These are phyloP conservation scores for Machimus atricapillus DNA, from an alignment of 2,888 invertebrate species.

Conservation along the genomic window DNA sequence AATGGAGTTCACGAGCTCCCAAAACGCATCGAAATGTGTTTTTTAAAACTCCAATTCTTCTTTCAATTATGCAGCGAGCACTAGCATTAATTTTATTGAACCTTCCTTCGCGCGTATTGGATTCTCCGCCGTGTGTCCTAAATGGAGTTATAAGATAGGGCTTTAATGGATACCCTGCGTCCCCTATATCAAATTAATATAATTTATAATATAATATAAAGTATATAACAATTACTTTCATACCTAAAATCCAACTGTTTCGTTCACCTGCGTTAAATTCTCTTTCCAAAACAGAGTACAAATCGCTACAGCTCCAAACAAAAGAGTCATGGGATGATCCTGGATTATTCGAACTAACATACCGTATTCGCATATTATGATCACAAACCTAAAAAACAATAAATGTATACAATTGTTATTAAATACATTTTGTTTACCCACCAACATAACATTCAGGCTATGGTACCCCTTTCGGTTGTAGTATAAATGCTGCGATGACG, in stretches of 20 bases:
- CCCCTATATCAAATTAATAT: too few relatives aligned
- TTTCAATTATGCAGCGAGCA: background rate
- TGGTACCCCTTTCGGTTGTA: conserved; percentile 2
- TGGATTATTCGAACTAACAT: too few relatives aligned
- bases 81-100: background rate
- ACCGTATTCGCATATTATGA: too few relatives aligned
- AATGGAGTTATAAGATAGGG: too few relatives aligned
- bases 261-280: background rate
- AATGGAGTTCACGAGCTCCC: background rate
- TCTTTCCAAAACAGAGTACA: background rate
- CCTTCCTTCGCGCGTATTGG: background rate
- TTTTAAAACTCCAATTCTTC: background rate
- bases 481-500: background rate
- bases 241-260: background rate
- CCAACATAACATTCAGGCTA: too few relatives aligned
- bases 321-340: too few relatives aligned
- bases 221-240: too few relatives aligned
- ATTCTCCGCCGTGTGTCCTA: background rate
- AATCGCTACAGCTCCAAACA: too few relatives aligned
- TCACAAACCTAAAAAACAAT: too few relatives aligned
- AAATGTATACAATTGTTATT: too few relatives aligned
- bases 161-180: too few relatives aligned
- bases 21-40: background rate
- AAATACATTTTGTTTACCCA: background rate
- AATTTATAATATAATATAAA: too few relatives aligned